A percentile compares a stretch with the other conserved stretches of the same genome.
phyloP scores from a whole-genome alignment of 2,888 invertebrate species.

The Clanis bilineata region DNA sequence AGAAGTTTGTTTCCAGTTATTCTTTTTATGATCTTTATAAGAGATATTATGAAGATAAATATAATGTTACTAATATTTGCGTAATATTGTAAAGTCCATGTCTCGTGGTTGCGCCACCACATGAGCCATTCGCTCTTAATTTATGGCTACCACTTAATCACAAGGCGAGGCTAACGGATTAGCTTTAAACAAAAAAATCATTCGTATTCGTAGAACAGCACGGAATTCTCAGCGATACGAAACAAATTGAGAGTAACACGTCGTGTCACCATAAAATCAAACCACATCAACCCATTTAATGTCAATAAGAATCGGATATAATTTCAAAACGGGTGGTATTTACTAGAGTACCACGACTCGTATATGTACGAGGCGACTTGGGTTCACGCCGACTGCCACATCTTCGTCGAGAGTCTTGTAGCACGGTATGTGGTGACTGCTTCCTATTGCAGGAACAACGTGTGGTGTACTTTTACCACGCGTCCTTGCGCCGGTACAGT shows the following conservation, averaged over 20 bases:
- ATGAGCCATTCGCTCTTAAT: background rate
- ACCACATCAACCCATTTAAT: no score
- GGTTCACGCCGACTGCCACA: background rate
- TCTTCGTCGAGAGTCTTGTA: background rate
- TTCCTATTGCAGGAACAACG: background rate
- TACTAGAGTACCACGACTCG: no score
- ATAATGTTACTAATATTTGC: background rate
- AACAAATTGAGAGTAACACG: no score
- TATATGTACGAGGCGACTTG: no score
- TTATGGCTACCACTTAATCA: background rate
- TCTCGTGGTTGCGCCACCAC: background rate
- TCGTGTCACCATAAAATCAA: no score
- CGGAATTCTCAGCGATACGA: no score
- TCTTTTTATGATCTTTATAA: no score
- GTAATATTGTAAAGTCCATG: background rate
- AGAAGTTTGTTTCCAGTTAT: no score
- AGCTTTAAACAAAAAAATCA: background rate
- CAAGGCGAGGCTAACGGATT: no score
- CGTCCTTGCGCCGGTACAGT: constrained; percentile 17
- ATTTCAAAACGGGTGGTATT: no score
- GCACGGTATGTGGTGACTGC: background rate
- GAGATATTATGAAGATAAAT: background rate
- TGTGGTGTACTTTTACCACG: constrained; percentile 25
- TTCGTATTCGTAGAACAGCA: no score
- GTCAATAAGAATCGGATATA: no score